phyloP scores from a whole-genome alignment of 2,113 vertebrate genomes.

The Hipposideros armiger region DNA sequence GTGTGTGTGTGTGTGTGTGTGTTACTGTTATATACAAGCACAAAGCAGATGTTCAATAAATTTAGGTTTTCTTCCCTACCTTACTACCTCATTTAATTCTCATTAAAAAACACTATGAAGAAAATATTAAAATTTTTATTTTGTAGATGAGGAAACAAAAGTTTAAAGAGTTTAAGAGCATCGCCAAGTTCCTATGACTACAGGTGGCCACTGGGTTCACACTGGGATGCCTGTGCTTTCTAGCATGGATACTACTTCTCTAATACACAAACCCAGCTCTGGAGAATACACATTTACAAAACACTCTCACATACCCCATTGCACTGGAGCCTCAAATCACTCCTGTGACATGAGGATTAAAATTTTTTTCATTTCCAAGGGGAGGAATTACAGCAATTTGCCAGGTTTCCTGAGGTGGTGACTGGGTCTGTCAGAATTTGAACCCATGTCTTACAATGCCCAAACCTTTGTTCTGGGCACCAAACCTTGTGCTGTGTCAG shows the following conservation, averaged over 20 bases:
- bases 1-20: no score
- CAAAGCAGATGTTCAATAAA: neutral
- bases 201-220: neutral
- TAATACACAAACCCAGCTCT: neutral
- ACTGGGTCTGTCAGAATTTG: neutral
- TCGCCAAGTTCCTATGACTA: neutral
- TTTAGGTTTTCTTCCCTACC: neutral
- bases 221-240: neutral
- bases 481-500: neutral
- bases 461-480: neutral
- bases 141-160: neutral
- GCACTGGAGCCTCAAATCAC: neutral
- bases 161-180: neutral
- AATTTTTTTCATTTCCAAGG: neutral
- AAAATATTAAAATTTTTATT: neutral
- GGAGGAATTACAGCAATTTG: neutral
- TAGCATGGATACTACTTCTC: neutral
- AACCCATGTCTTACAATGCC: neutral
- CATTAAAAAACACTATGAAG: neutral
- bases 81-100: neutral
- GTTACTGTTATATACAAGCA: no score
- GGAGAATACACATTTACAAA: neutral
- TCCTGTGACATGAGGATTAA: neutral
- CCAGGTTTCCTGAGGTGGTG: neutral
- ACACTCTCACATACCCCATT: neutral